Evolutionary conservation across 2,888 invertebrate species (phyloP), one percentile per base, ranked within the genome.

Genomic region (Buathra laborator): DNA sequence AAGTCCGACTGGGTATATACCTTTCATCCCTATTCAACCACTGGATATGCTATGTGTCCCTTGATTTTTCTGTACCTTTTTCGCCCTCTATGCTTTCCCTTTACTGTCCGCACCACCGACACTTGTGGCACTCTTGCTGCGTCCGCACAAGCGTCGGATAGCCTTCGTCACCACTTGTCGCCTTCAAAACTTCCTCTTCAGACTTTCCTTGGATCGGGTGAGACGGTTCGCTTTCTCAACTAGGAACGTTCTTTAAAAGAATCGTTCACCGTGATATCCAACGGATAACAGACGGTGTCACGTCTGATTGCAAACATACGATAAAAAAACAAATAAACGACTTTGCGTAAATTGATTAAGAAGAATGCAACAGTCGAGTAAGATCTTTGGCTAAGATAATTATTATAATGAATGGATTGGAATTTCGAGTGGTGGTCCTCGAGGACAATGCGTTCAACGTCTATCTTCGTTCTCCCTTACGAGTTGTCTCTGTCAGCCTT

Each of bases 111-210:
- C 59, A 64, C 51, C 51, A 62, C 71, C 76, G 85, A 82, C 79
- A 82, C 79, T 85, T 85, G 85, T 82, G 85, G 85, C 82, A 85
- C 71, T 82, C 5, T 9, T 59, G 85, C 59, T 76, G 76, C 64
- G 71, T 81, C 64, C 66, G 78, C 78, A 64, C 74, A 64, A 62
- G 56, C 74, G 64, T 79, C 70, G 56, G 79, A 75, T 12, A 72
- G 82, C 79, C 71, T 81, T 71, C 72, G 80, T 85, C 76, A 62
- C 82, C 82, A 79, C 82, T 85, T 76, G 76, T 67, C 79, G 76
- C 79, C 67, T 72, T 76, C 71, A 72, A 82, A 85, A 82, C 76
- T 80, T 82, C 64, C 72, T 66, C 72, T 71, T 51, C 32, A 16
- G 70, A 44, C 64, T 46, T 51, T 51, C 56, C 48, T 44, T 9